phyloP scores from a whole-genome alignment of 2,113 vertebrate genomes.

The Seriola aureovittata region DNA sequence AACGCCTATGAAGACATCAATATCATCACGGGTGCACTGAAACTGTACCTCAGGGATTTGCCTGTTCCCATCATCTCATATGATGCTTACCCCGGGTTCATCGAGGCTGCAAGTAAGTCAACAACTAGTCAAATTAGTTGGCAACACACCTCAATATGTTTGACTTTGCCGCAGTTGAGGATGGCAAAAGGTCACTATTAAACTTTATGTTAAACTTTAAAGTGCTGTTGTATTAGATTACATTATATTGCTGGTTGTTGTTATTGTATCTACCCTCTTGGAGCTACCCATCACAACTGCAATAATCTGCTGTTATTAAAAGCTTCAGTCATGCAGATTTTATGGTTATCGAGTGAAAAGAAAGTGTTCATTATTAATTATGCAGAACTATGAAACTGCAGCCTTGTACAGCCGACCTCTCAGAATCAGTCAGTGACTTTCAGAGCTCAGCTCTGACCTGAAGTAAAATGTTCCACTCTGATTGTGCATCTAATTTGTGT shows the following conservation, averaged over 20 bases:
- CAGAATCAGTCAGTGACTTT: background rate
- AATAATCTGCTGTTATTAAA: background rate
- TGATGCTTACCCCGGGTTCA: constrained; percentile 97
- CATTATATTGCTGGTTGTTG: too few relatives aligned
- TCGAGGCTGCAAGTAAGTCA: constrained; percentile 96
- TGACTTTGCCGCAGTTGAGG: background rate
- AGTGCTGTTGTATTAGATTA: too few relatives aligned
- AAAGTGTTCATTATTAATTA: background rate
- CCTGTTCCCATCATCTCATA: constrained; percentile 98
- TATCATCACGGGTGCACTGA: constrained; percentile 98
- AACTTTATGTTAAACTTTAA: background rate
- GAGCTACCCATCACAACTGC: background rate
- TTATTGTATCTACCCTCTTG: background rate
- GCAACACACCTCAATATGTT: constrained; percentile 2
- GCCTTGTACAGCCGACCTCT: background rate
- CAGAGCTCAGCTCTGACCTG: background rate
- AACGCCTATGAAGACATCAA: constrained; percentile 99
- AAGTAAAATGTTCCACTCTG: constrained; percentile 2
- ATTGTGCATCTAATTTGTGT: background rate
- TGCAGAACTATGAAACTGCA: constrained; percentile 13
- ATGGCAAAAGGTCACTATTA: background rate
- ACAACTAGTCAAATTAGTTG: constrained; percentile 8
- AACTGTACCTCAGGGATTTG: constrained; percentile 99
- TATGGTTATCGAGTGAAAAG: background rate
- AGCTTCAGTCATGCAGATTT: background rate